A percentile compares a stretch with the other conserved stretches of the same genome.
These are phyloP conservation scores for Pterocles orientalis DNA, from an alignment of 2,113 vertebrate species.

Conservation along the genomic window DNA sequence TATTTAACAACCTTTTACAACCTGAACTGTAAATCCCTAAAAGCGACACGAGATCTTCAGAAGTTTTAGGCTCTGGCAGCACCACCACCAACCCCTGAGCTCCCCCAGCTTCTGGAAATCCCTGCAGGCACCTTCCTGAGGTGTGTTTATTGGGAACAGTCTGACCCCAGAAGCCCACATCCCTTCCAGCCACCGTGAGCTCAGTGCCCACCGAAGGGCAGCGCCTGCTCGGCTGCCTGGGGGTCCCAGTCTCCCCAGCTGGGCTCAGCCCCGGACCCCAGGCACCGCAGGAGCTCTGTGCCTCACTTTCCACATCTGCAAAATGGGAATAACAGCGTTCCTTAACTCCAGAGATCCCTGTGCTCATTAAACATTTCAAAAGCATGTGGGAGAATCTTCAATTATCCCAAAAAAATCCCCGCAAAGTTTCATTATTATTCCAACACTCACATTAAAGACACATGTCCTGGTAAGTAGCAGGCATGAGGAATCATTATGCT, in stretches of 20 bases:
- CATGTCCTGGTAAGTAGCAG: conserved; percentile 69
- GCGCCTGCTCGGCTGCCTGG: accelerated
- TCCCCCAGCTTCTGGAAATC: neutral
- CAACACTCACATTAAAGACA: conserved; percentile 33
- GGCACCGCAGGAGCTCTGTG: neutral
- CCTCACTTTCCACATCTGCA: neutral
- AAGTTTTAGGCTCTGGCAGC: neutral
- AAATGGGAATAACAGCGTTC: neutral
- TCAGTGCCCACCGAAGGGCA: neutral
- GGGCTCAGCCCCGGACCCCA: neutral
- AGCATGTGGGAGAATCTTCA: neutral
- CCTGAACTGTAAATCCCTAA: neutral
- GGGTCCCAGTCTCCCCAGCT: neutral
- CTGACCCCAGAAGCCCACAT: neutral
- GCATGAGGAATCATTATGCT: conserved; percentile 65
- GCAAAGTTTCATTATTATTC: conserved; percentile 2
- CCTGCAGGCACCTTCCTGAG: neutral
- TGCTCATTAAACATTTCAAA: neutral
- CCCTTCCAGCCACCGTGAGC: neutral
- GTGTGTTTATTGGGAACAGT: neutral
- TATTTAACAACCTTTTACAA: neutral
- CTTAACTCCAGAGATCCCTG: neutral
- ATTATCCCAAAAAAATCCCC: neutral
- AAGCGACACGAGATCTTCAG: neutral
- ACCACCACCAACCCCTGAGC: neutral